Evolutionary conservation across 2,113 vertebrate species (phyloP).

Genomic region (Hepsetus odoe): DNA sequence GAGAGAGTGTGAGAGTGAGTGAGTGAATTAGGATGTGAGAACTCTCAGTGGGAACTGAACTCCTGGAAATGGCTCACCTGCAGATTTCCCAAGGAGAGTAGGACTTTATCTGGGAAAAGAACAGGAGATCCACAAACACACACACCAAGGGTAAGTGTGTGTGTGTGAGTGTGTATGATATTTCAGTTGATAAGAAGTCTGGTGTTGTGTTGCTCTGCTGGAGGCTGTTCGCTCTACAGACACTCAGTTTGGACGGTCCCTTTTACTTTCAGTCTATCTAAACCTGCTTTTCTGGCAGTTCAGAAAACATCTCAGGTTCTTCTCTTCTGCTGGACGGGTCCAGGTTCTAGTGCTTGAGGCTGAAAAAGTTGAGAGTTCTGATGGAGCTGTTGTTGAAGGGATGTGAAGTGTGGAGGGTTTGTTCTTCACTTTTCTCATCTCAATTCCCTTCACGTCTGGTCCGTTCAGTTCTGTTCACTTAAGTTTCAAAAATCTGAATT

Average conservation of each 20-base stretch:
- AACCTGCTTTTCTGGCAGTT: neutral
- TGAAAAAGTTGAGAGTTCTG: no score
- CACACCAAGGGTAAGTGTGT: slow-evolving; percentile 60
- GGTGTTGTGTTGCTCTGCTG: neutral
- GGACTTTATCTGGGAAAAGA: slow-evolving; percentile 61
- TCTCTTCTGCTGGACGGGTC: neutral
- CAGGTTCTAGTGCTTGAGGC: no score
- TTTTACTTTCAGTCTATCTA: neutral
- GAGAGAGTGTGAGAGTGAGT: no score
- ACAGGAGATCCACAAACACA: slow-evolving; percentile 45
- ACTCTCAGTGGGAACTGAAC: neutral
- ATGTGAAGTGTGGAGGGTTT: no score
- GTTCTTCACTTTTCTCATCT: neutral
- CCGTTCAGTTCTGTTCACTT: neutral
- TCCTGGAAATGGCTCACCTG: slow-evolving; percentile 73
- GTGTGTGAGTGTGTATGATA: no score
- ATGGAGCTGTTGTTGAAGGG: no score
- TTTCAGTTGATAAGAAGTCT: neutral
- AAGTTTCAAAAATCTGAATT: neutral
- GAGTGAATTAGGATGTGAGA: neutral
- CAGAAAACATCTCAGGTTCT: neutral
- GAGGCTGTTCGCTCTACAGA: neutral
- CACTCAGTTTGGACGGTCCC: no score
- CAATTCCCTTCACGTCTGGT: neutral
- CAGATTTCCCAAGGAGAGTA: slow-evolving; percentile 59